Evolutionary conservation across 2,797 vertebrate genomes (phyloP).

Genomic region (Manis pentadactyla): DNA sequence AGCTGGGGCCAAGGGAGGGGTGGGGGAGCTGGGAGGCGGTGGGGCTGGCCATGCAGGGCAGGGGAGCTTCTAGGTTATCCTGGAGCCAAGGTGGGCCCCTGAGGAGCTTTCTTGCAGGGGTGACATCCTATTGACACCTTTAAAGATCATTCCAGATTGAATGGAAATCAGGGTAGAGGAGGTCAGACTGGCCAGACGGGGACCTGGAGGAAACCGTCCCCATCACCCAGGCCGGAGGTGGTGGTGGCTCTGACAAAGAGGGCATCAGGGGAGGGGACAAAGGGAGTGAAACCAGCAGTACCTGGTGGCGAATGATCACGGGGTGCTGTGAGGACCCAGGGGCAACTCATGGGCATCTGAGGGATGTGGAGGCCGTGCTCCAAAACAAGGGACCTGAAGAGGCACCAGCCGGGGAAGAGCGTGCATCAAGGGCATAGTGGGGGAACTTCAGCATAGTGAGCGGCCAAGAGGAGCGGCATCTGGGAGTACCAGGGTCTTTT

Average conservation of each 20-base stretch:
- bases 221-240: background rate
- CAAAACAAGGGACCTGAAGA: background rate
- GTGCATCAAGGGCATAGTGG: accelerated
- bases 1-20: background rate
- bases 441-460: background rate
- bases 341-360: background rate
- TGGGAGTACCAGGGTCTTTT: background rate
- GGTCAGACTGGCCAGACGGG: background rate
- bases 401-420: background rate
- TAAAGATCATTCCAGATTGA: background rate
- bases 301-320: accelerated
- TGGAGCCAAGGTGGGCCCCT: accelerated
- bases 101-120: background rate
- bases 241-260: background rate
- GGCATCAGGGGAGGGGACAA: no score
- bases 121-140: background rate
- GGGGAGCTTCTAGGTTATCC: background rate
- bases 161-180: background rate
- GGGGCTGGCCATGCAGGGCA: no score
- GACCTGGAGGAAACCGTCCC: background rate
- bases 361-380: accelerated
- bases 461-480: background rate
- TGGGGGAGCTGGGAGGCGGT: background rate
- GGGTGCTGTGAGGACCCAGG: accelerated
- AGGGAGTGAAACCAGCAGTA: accelerated